These are phyloP conservation scores for Rhagium mordax DNA, from an alignment of 2,888 invertebrate genomes.

Conservation along the genomic window DNA sequence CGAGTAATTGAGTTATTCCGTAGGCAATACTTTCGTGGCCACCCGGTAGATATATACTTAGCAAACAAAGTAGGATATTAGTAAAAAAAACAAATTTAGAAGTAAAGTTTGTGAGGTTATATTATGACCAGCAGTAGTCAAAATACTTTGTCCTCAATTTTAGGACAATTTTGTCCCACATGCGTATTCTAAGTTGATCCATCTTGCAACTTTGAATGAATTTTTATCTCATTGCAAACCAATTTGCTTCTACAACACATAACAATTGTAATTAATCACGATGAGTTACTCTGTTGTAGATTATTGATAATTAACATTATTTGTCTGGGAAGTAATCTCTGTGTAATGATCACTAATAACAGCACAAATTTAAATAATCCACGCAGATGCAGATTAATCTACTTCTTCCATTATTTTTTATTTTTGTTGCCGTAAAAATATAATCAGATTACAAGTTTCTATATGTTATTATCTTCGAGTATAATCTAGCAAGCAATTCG, in stretches of 20 bases:
- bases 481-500: slow-evolving; percentile 29
- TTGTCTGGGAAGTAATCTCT: background rate
- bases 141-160: too few species aligned
- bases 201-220: too few species aligned
- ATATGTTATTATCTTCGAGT: slow-evolving; percentile 14
- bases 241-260: background rate
- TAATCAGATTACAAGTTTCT: slow-evolving; percentile 25
- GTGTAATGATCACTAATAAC: slow-evolving; percentile 5
- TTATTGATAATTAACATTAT: slow-evolving; percentile 7
- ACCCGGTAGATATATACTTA: too few species aligned
- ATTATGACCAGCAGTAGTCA: too few species aligned
- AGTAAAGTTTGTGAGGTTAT: too few species aligned
- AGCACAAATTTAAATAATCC: slow-evolving; percentile 8
- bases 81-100: too few species aligned
- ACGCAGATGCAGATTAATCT: slow-evolving; percentile 1
- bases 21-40: too few species aligned
- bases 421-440: slow-evolving; percentile 11
- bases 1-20: too few species aligned
- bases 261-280: background rate
- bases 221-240: background rate
- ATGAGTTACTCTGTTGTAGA: background rate
- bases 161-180: too few species aligned
- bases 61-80: too few species aligned
- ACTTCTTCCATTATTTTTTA: background rate
- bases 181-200: too few species aligned